A percentile compares a stretch with the other conserved stretches of the same genome.
Evolutionary conservation across 1,140 invertebrate genomes (phyloP).

Genomic region (Orius insidiosus): DNA sequence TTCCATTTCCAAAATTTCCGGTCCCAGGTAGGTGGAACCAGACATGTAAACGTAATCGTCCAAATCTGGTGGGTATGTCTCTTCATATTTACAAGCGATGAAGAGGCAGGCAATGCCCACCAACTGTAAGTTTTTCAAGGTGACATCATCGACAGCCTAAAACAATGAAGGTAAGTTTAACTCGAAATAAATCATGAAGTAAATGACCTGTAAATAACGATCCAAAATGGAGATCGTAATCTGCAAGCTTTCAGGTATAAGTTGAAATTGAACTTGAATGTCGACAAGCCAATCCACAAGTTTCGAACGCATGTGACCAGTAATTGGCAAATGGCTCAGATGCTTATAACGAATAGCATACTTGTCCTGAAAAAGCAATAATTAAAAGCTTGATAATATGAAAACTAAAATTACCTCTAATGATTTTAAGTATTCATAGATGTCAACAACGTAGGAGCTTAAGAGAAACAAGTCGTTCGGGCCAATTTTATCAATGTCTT

Average conservation of each 20-base stretch:
- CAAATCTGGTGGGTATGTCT: conserved; percentile 78
- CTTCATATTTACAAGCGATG: conserved; percentile 90
- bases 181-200: conserved; percentile 3
- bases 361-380: conserved; percentile 29
- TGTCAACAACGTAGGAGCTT: neutral
- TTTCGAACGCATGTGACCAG: conserved; percentile 70
- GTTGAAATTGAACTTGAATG: conserved; percentile 72
- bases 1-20: conserved; percentile 74
- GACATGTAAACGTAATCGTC: conserved; percentile 84
- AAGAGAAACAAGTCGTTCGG: too few species aligned
- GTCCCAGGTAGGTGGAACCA: conserved; percentile 67
- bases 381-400: too few species aligned
- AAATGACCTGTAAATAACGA: conserved; percentile 64
- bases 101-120: conserved; percentile 83
- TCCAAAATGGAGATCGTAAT: conserved; percentile 78
- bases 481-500: too few species aligned
- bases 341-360: conserved; percentile 41
- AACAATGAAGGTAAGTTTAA: conserved; percentile 6
- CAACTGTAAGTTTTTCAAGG: conserved; percentile 60
- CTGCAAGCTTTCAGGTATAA: conserved; percentile 82
- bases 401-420: neutral
- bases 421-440: neutral
- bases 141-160: conserved; percentile 16
- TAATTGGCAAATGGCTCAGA: conserved; percentile 46
- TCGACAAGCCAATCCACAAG: conserved; percentile 89